Conservation (phyloP, 1,140 invertebrate genomes). For the Oreohelix idahoensis region DNA sequence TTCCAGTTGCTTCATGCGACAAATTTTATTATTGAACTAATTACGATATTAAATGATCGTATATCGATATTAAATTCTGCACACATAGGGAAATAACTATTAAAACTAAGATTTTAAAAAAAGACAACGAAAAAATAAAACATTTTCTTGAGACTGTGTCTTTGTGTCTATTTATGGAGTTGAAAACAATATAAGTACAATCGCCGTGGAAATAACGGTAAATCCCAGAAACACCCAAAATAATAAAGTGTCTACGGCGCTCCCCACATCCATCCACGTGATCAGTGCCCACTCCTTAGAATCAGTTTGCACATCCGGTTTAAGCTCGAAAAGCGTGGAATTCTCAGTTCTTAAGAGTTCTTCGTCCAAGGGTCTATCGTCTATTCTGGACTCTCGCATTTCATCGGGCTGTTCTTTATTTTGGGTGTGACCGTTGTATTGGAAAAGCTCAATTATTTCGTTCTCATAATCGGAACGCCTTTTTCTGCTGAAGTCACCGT, state of each 20-base stretch:
- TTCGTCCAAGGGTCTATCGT: background rate
- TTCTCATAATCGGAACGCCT: background rate
- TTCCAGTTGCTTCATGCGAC: no score
- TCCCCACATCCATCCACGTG: conserved; percentile 50
- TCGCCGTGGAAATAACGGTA: conserved; percentile 46
- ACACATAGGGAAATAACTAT: background rate
- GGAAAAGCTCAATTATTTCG: background rate
- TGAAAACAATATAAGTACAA: conserved; percentile 46
- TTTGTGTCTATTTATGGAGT: conserved; percentile 1
- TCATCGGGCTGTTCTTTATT: no score
- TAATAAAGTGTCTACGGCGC: conserved; percentile 48
- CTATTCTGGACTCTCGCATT: background rate
- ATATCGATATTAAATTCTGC: background rate
- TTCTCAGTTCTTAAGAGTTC: background rate
- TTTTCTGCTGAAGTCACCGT: background rate
- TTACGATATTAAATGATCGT: background rate
- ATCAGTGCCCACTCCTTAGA: conserved; percentile 41
- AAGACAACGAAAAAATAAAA: background rate
- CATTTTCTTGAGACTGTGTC: background rate
- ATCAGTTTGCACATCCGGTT: background rate
- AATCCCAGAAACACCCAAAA: conserved; percentile 52
- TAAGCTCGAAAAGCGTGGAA: background rate
- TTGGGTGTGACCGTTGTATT: background rate
- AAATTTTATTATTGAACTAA: no score
- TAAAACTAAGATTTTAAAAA: no score